Evolutionary conservation across 2,888 invertebrate genomes (phyloP).

Genomic region (Lottia scabra): DNA sequence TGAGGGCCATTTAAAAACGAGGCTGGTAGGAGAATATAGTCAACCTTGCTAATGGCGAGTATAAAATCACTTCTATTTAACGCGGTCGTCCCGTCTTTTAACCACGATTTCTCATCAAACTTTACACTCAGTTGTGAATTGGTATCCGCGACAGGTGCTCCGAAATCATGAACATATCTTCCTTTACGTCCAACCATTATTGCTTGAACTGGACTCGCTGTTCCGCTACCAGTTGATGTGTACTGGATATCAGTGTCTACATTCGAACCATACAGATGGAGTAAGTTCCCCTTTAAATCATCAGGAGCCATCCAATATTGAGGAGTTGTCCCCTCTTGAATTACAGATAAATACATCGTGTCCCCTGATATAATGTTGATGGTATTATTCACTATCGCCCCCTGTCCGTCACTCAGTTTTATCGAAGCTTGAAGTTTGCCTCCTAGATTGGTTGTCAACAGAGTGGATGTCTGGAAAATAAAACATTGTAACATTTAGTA

Average conservation of each 20-base stretch:
- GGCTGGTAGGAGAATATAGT: conserved; percentile 75
- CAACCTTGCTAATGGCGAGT: conserved; percentile 81
- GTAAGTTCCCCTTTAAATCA: conserved; percentile 27
- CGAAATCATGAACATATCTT: conserved; percentile 6
- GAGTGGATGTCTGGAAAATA: background rate
- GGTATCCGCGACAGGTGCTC: background rate
- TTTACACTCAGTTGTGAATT: background rate
- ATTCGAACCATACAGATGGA: conserved; percentile 35
- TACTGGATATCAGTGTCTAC: conserved; percentile 17
- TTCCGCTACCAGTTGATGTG: conserved; percentile 4
- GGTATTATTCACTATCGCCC: background rate
- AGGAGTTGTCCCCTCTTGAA: background rate
- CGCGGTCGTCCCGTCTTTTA: conserved; percentile 55
- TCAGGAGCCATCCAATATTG: conserved; percentile 19
- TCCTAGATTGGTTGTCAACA: background rate
- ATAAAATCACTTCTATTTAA: conserved; percentile 77
- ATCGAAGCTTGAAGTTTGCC: background rate
- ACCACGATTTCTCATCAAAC: conserved; percentile 19
- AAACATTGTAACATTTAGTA: background rate
- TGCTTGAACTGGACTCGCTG: conserved; percentile 7
- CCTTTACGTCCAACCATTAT: conserved; percentile 20
- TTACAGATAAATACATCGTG: background rate
- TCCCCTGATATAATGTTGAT: background rate
- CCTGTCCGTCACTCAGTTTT: background rate
- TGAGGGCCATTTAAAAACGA: conserved; percentile 16